Percentiles rank a stretch among this genome's conserved stretches.
These are phyloP conservation scores for Dendrocincla fuliginosa DNA, from an alignment of 2,797 vertebrate genomes.

Conservation along the genomic window DNA sequence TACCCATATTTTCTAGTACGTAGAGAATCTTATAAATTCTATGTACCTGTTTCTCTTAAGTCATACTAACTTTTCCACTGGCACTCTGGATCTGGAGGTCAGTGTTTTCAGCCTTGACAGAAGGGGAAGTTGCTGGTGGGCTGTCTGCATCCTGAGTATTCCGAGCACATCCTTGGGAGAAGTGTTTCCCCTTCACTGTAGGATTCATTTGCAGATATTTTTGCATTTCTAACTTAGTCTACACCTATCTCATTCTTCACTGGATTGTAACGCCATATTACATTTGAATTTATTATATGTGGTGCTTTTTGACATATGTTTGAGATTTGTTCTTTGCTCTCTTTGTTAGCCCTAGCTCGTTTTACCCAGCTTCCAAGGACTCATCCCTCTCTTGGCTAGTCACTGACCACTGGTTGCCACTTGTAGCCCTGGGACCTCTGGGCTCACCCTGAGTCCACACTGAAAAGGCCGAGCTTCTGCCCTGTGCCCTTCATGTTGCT, in stretches of 20 bases:
- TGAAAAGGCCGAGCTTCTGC: neutral
- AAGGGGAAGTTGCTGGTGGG: neutral
- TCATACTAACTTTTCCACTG: neutral
- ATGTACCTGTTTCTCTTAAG: neutral
- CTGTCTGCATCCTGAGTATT: neutral
- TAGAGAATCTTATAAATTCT: neutral
- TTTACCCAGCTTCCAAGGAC: neutral
- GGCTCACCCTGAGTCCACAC: neutral
- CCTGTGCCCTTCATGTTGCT: accelerated
- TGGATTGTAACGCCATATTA: neutral
- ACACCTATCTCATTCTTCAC: neutral
- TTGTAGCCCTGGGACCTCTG: neutral
- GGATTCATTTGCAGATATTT: neutral
- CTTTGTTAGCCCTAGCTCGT: neutral
- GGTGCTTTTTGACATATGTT: neutral
- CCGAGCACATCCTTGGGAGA: neutral
- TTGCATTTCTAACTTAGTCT: neutral
- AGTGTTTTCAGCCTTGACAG: accelerated
- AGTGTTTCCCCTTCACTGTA: neutral
- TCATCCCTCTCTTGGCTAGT: neutral
- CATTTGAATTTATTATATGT: neutral
- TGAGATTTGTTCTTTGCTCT: neutral
- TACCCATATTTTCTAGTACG: neutral
- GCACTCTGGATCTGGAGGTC: neutral
- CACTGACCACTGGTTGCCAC: neutral